Evolutionary conservation across 2,797 vertebrate genomes (phyloP), one percentile per base, ranked within the genome.

Genomic region (Hipposideros larvatus): DNA sequence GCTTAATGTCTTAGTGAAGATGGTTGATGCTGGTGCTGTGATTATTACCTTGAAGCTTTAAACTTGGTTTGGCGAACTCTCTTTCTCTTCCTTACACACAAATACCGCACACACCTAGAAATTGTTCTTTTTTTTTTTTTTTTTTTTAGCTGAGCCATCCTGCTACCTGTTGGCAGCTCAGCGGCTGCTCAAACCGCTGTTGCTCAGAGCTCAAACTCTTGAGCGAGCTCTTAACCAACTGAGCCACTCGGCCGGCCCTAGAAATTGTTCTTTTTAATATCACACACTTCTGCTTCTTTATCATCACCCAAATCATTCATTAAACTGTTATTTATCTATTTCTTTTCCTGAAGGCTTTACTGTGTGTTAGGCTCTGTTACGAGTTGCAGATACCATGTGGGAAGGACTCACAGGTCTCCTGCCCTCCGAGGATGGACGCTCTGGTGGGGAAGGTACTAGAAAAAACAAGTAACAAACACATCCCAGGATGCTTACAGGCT

Each of bases 11-110:
- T 90, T 74, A 41, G 37, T 15, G 43, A 71, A 70, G 24, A 43
- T 80, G 51, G 7, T 26, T 65, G 68, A 57, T 70, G 9, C 5
- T n/a, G 7, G 22, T 63, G 22, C 80, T 86, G 10, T 3, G 51
- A 68, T 79, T 73, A 63, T 48, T 71, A 80, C 55, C 55, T 91
- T 63, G 75, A 78, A 88, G 82, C 43, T 84, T 94, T 26, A 41
- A 68, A 74, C 85, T 70, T 21, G 21, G 14, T 46, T 77, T 75
- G 57, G 34, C 11, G 6, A 51, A 66, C 7, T 41, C 41, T 34
- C 13, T 21, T 22, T 31, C 31, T 8, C 10, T 18, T 16, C 22
- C 13, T 21, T 51, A 13, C 7, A 59, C 19, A 46, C 26, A 65
- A 21, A 28, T 14, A 43, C n/a, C 41, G 37, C 8, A 61, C 11